Evolutionary conservation across 2,113 vertebrate species (phyloP).

Genomic region (Dipodomys ordii): DNA sequence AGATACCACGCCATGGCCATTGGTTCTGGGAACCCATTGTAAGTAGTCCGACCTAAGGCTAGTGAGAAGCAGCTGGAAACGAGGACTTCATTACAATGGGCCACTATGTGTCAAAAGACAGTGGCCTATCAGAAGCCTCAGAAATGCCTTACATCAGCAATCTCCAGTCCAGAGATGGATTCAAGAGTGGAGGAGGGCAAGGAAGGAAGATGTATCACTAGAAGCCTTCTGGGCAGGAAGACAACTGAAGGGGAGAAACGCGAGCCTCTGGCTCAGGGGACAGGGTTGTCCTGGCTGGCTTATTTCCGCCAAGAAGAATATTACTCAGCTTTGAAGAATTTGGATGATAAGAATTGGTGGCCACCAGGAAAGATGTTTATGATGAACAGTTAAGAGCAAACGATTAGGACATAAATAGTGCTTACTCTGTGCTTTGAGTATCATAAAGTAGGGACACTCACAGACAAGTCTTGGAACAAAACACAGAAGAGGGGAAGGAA

Average conservation of each 20-base stretch:
- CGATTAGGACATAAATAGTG: neutral
- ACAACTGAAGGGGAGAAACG: neutral
- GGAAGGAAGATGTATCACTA: neutral
- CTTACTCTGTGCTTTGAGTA: neutral
- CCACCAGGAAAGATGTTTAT: neutral
- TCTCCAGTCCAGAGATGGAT: neutral
- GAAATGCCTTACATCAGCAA: neutral
- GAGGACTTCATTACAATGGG: fast-evolving
- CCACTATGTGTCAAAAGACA: neutral
- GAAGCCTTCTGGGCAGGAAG: neutral
- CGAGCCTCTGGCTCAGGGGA: fast-evolving
- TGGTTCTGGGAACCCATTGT: neutral
- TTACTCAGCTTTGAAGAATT: conserved; percentile 39
- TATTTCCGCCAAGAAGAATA: neutral
- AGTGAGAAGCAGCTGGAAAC: neutral
- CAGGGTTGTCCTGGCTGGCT: fast-evolving
- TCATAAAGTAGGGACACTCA: neutral
- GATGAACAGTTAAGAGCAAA: neutral
- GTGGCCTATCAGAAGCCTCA: neutral
- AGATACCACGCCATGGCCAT: neutral
- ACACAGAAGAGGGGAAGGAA: neutral
- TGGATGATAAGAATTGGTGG: fast-evolving
- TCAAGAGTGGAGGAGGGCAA: neutral
- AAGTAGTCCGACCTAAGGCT: neutral
- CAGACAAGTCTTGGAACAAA: neutral